Evolutionary conservation across 2,797 vertebrate species (phyloP).

Genomic region (Sylvilagus floridanus): DNA sequence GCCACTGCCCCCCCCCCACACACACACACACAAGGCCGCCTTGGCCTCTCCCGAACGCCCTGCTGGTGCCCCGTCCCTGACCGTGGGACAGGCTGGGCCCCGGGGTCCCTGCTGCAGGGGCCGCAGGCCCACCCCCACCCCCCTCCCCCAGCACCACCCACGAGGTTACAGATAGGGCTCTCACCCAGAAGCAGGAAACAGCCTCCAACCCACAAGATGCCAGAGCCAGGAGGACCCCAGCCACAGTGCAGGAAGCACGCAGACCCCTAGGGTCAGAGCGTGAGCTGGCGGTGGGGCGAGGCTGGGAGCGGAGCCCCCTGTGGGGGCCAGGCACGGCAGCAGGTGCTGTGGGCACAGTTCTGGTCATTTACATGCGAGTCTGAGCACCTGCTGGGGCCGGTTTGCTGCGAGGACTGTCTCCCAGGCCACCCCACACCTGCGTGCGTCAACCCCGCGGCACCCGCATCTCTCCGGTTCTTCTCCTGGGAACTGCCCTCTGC

Average conservation of each 20-base stretch:
- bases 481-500: constrained; percentile 45
- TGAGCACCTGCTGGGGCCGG: neutral
- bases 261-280: neutral
- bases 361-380: neutral
- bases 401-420: rapidly evolving
- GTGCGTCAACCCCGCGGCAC: too few relatives aligned
- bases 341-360: neutral
- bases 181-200: neutral
- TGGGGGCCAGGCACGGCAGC: too few relatives aligned
- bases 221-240: neutral
- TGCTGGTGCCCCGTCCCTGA: neutral
- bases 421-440: rapidly evolving
- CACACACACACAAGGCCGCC: neutral
- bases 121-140: neutral
- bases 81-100: neutral
- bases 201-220: neutral
- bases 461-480: constrained; percentile 52
- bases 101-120: neutral
- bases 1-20: too few relatives aligned
- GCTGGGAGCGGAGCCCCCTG: neutral
- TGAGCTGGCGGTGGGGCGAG: neutral
- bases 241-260: neutral
- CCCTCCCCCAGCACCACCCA: too few relatives aligned
- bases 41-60: too few relatives aligned
- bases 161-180: neutral